Base-by-base conservation (phyloP, 2,113 vertebrate species). In the Gasterosteus aculeatus region DNA sequence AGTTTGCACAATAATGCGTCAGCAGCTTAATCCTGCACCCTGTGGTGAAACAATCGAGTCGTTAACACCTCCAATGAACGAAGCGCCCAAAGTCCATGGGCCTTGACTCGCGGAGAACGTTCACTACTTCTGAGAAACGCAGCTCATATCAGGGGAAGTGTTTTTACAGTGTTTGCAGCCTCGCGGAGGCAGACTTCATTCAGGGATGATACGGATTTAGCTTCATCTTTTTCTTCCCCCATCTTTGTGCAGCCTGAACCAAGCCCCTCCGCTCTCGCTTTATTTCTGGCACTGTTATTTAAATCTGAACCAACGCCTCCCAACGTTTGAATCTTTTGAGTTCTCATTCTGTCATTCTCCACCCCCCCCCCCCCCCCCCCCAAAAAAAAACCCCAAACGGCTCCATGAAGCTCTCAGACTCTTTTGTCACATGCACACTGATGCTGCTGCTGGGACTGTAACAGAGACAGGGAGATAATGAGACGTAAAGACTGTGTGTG, bases 231-330 rank as follows among this genome's bases (percentile, higher is more conserved):
- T 10, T 3, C 15, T 5, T 39, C 22, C 31, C 56, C 19, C 39
- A 46, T 64, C 53, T 69, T 51, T 56, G 22, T 74, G 39, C 59
- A 56, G 53, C 33, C 61, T 74, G 53, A 66, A 69, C 85, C 74
- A 72, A 72, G 22, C 22, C 74, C 60, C 72, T n/a, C 71, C 75
- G 54, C 60, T 51, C 72, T 31, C 18, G 46, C 69, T 66, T 87
- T 72, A 16, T 2, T 85, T 78, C 82, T 82, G 72, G 78, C 78
- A 79, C 72, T 78, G 35, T 54, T 74, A 85, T 82, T 91, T 77
- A 84, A 73, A 81, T 89, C 77, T 84, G 81, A 90, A 89, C 88
- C 69, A 86, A 82, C 85, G 77, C 71, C 38, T 81, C 49, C 10
- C 69, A 79, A 35, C 33, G 5, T 35, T 35, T 35, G 33, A 35